phyloP scores from a whole-genome alignment of 2,797 vertebrate species.

The Caiman crocodilus region DNA sequence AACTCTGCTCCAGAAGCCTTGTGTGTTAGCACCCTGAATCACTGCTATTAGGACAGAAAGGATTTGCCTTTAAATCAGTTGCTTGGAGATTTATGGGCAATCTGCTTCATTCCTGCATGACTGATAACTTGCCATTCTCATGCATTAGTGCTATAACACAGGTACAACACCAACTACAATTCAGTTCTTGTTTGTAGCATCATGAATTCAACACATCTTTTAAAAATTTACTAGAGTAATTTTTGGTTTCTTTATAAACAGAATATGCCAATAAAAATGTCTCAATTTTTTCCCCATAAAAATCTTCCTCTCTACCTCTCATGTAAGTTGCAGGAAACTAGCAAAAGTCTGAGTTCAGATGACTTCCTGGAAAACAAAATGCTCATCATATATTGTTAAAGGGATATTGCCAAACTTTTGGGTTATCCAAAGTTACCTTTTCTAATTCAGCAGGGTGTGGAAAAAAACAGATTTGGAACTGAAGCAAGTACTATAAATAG shows the following conservation, averaged over 20 bases:
- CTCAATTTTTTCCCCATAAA: neutral
- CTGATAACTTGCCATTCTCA: neutral
- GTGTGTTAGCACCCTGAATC: neutral
- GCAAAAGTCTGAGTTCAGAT: neutral
- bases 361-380: neutral
- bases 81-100: neutral
- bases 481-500: neutral
- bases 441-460: fast-evolving
- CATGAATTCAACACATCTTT: neutral
- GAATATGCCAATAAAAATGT: neutral
- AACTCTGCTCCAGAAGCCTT: neutral
- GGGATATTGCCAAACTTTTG: neutral
- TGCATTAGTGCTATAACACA: neutral
- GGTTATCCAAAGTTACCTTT: neutral
- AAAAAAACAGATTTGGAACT: neutral
- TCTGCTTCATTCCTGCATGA: neutral
- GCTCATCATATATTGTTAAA: neutral
- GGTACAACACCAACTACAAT: neutral
- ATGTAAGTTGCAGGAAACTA: neutral
- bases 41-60: neutral
- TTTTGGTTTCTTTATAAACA: neutral
- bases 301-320: neutral
- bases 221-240: neutral
- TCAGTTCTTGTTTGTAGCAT: neutral
- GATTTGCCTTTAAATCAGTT: neutral